These are phyloP conservation scores for Galbula dea DNA, from an alignment of 2,113 vertebrate genomes.

Conservation along the genomic window DNA sequence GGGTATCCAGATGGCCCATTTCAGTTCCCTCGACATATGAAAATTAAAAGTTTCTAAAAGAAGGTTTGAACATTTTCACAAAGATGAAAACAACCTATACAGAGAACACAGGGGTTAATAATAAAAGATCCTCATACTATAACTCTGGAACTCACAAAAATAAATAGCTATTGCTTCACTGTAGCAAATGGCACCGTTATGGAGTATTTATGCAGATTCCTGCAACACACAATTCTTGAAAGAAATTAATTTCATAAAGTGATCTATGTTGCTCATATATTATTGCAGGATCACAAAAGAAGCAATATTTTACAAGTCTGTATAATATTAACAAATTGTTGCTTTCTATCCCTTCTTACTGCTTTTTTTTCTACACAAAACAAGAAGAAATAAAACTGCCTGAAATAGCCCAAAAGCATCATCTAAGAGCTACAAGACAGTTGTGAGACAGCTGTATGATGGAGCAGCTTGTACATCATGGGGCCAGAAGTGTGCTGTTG, in stretches of 20 bases:
- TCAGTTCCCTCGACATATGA: neutral
- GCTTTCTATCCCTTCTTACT: neutral
- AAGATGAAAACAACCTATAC: constrained; percentile 34
- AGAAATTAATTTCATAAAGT: constrained; percentile 51
- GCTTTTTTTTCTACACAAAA: neutral
- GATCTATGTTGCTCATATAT: constrained; percentile 37
- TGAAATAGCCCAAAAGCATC: neutral
- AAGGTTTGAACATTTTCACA: constrained; percentile 34
- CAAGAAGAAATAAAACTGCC: neutral
- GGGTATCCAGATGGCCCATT: neutral
- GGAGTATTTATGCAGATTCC: constrained; percentile 42
- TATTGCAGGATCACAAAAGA: neutral
- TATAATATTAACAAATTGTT: constrained; percentile 2
- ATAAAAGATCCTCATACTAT: neutral
- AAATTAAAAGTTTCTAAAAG: constrained; percentile 39
- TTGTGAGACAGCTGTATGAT: neutral
- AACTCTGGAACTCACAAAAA: constrained; percentile 53
- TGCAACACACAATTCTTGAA: constrained; percentile 14
- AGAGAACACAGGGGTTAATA: constrained; percentile 12
- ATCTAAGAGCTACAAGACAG: neutral
- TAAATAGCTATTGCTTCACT: constrained; percentile 46
- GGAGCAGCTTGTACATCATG: neutral
- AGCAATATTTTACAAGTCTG: constrained; percentile 53
- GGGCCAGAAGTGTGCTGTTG: neutral
- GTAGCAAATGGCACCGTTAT: constrained; percentile 51